Evolutionary conservation across 2,113 vertebrate species (phyloP), one percentile per base, ranked within the genome.

Genomic region (Oncorhynchus masou): DNA sequence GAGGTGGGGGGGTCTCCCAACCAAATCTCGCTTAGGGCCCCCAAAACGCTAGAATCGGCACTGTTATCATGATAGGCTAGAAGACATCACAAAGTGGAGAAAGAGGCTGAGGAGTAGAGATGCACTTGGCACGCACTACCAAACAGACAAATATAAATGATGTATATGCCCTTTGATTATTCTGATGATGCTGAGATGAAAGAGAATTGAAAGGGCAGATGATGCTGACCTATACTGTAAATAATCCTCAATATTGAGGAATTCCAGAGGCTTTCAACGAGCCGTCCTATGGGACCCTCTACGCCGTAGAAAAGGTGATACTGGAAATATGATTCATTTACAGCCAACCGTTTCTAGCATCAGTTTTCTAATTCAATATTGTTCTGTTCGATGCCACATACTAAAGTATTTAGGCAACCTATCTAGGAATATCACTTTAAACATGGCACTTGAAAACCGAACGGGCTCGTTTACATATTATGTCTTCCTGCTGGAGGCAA

Each of bases 91-190:
- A 34, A 34, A 34, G 5, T 34, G 31, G 31, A 34, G 31, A 34
- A 6, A 34, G 31, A 34, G 5, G 13, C 12, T 3, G 48, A 49
- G 9, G 13, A 49, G 48, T 51, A 51, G 49, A 51, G 49, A 51
- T 51, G 16, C 29, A 16, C 31, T 20, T 34, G 29, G 67, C 16
- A 19, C 6, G 24, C 1, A 7, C 67, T 34, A 20, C 67, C 65
- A 39, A 39, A 39, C 27, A 31, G 19, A 31, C 29, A 27, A 39
- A 34, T n/a, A 68, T 68, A 1, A 68, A 68, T 68, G n/a, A 68
- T 68, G 67, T 19, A 68, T 68, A 20, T 20, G 29, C 25, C 65
- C 25, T 68, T 68, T 39, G 31, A 68, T 39, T n/a, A 68, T 68
- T 68, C 27, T 19, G 31, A 39, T 68, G 6, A 39, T 22, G 19